These are phyloP conservation scores for Atta cephalotes DNA, from an alignment of 1,140 invertebrate genomes.

Conservation along the genomic window DNA sequence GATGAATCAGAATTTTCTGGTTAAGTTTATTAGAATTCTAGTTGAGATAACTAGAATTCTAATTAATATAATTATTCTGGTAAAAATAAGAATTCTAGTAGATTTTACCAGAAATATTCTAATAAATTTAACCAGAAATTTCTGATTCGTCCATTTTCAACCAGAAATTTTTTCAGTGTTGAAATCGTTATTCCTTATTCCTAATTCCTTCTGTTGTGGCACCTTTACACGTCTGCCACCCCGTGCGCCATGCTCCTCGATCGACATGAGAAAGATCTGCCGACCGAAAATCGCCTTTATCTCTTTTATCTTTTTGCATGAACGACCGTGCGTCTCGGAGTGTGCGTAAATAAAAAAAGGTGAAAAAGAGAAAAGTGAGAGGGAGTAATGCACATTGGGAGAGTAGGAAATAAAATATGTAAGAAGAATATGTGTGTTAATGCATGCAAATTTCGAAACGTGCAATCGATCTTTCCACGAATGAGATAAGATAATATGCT, in stretches of 20 bases:
- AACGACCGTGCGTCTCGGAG: conserved; percentile 45
- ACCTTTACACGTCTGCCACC: conserved; percentile 28
- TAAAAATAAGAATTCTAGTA: too few species aligned
- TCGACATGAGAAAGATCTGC: conserved; percentile 63
- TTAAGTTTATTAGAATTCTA: too few species aligned
- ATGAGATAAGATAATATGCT: conserved; percentile 14
- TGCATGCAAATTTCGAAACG: conserved; percentile 69
- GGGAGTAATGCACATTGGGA: background rate
- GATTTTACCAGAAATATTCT: too few species aligned
- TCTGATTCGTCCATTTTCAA: too few species aligned
- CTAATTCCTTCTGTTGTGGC: too few species aligned
- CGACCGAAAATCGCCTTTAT: conserved; percentile 33
- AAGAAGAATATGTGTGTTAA: conserved; percentile 53
- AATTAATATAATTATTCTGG: too few species aligned
- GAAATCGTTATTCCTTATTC: too few species aligned
- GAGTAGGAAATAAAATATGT: background rate
- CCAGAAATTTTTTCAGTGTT: too few species aligned
- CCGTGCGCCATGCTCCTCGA: conserved; percentile 72
- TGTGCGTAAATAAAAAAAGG: conserved; percentile 21
- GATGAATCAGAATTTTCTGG: too few species aligned
- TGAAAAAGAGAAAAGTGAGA: conserved; percentile 9
- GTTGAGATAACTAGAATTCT: too few species aligned
- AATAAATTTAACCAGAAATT: too few species aligned
- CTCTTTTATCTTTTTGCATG: conserved; percentile 50
- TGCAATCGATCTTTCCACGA: conserved; percentile 52